Conservation (phyloP, 2,113 vertebrate species). For the Oxyura jamaicensis region DNA sequence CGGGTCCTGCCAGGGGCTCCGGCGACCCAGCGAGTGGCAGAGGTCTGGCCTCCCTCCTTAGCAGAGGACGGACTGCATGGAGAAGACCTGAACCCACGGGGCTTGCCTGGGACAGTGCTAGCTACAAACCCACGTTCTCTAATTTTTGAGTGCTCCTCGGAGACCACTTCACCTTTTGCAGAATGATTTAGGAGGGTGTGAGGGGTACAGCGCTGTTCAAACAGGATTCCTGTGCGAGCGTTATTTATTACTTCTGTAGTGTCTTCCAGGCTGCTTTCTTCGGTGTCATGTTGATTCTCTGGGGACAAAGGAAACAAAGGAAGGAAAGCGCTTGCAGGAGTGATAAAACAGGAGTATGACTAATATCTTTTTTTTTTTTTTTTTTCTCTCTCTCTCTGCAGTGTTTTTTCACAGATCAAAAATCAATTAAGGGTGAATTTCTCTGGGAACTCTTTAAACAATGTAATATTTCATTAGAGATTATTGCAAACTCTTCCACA, state of each 20-base stretch:
- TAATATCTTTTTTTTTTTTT: not conserved
- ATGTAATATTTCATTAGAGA: conserved; percentile 80
- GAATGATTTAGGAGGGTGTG: conserved; percentile 26
- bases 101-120: not conserved
- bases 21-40: not conserved
- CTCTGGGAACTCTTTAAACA: conserved; percentile 78
- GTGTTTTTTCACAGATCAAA: conserved; percentile 77
- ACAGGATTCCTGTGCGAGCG: not conserved
- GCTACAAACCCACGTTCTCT: fast-evolving
- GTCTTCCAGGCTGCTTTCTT: conserved; percentile 28
- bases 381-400: conserved; percentile 24
- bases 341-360: conserved; percentile 53
- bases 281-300: conserved; percentile 24
- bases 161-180: conserved; percentile 28
- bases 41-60: not conserved
- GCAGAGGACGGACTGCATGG: not conserved
- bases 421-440: conserved; percentile 82
- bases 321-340: not conserved
- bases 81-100: not conserved
- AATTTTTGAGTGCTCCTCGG: conserved; percentile 1
- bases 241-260: conserved; percentile 35
- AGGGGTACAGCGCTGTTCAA: not conserved
- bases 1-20: fast-evolving
- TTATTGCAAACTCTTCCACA: conserved; percentile 62
- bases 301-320: conserved; percentile 45